Evolutionary conservation across 1,140 invertebrate species (phyloP).

Genomic region (Gonioctena quinquepunctata): DNA sequence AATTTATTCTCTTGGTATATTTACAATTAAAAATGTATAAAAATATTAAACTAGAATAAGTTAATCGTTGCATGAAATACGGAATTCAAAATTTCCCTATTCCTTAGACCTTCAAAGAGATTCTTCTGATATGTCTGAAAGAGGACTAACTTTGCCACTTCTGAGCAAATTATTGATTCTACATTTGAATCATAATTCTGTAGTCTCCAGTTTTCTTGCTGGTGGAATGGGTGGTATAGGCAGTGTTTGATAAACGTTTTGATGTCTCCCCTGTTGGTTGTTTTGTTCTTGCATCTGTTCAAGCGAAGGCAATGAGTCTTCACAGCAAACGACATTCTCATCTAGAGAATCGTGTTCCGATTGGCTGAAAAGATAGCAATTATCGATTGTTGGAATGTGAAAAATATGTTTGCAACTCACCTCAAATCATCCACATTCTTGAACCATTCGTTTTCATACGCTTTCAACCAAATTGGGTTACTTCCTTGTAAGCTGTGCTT

Average conservation of each 20-base stretch:
- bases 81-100: no score
- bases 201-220: constrained; percentile 83
- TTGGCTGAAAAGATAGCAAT: constrained; percentile 57
- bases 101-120: no score
- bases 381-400: background rate
- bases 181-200: constrained; percentile 65
- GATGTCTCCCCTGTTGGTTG: constrained; percentile 33
- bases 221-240: constrained; percentile 64
- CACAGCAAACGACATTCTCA: constrained; percentile 77
- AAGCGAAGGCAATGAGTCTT: constrained; percentile 51
- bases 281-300: constrained; percentile 17
- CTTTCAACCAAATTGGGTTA: constrained; percentile 94
- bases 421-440: constrained; percentile 81
- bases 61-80: background rate
- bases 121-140: constrained; percentile 14
- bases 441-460: constrained; percentile 94
- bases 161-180: constrained; percentile 3
- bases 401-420: constrained; percentile 54
- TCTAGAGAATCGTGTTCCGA: constrained; percentile 86
- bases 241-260: constrained; percentile 65
- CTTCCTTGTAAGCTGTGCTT: constrained; percentile 92
- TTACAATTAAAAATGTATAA: background rate
- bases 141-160: constrained; percentile 9
- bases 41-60: background rate
- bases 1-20: background rate